Percentiles rank a stretch among this genome's conserved stretches.
Conservation (phyloP, 2,797 vertebrate genomes). For the Esox lucius region DNA sequence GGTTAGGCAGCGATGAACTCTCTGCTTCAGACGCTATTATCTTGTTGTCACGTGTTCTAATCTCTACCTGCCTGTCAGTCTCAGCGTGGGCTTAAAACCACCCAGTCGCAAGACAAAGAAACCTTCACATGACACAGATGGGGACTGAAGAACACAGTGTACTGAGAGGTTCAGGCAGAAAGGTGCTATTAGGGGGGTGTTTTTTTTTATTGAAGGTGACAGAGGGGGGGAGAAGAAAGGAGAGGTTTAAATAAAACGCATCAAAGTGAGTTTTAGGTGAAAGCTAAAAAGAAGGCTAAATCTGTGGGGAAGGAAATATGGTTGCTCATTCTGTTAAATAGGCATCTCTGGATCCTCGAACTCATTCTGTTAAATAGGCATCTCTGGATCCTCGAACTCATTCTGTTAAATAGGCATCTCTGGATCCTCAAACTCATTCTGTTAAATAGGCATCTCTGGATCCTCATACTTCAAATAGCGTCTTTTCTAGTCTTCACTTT, state of each 20-base stretch:
- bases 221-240: background rate
- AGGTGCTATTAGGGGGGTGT: slow-evolving; percentile 18
- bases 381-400: no score
- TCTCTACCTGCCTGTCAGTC: slow-evolving; percentile 40
- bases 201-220: slow-evolving; percentile 4
- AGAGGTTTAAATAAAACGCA: slow-evolving; percentile 20
- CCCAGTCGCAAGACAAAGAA: slow-evolving; percentile 32
- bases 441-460: background rate
- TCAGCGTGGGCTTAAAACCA: slow-evolving; percentile 51
- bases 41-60: slow-evolving; percentile 57
- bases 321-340: background rate
- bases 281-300: background rate
- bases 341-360: background rate
- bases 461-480: background rate
- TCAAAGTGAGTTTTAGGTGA: slow-evolving; percentile 1
- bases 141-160: slow-evolving; percentile 17
- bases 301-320: background rate
- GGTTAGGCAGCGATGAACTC: slow-evolving; percentile 57
- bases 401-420: background rate
- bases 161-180: slow-evolving; percentile 1
- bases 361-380: background rate
- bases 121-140: slow-evolving; percentile 27
- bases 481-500: slow-evolving; percentile 4
- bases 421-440: no score
- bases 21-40: slow-evolving; percentile 60